phyloP scores from a whole-genome alignment of 1,140 invertebrate species.

The Chironomus tepperi region DNA sequence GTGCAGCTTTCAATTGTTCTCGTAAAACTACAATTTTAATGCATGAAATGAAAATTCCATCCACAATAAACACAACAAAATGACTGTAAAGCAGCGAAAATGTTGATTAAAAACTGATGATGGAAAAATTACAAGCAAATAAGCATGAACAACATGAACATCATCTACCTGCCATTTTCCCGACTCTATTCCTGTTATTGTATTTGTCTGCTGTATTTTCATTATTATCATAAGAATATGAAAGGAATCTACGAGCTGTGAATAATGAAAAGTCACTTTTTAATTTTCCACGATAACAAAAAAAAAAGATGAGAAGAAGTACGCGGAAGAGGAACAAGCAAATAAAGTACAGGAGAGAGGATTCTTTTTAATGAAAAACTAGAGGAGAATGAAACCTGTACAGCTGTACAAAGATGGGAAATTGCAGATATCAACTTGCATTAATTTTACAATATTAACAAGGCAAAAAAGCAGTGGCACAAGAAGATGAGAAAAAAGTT shows the following conservation, averaged over 20 bases:
- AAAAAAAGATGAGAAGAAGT: not conserved
- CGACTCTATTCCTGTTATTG: not conserved
- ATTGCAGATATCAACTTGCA: slow-evolving; percentile 16
- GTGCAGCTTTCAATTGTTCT: too few species aligned
- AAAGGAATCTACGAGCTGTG: slow-evolving; percentile 17
- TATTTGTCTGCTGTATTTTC: not conserved
- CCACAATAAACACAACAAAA: too few species aligned
- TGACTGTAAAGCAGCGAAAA: too few species aligned
- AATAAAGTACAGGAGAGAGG: not conserved
- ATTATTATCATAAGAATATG: not conserved
- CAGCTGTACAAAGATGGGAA: not conserved
- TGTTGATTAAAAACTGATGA: too few species aligned
- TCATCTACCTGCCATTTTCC: not conserved
- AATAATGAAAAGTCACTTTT: slow-evolving; percentile 15
- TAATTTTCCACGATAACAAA: slow-evolving; percentile 11
- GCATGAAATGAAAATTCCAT: too few species aligned
- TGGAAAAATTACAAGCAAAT: too few species aligned
- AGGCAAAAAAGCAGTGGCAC: too few species aligned
- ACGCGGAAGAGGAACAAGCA: not conserved
- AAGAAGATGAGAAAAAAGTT: too few species aligned
- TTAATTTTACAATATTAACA: slow-evolving; percentile 1
- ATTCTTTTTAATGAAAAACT: slow-evolving; percentile 9
- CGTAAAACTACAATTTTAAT: too few species aligned
- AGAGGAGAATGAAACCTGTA: not conserved
- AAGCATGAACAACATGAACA: too few species aligned